Evolutionary conservation across 2,888 invertebrate genomes (phyloP).

Genomic region (Venusia cambrica): DNA sequence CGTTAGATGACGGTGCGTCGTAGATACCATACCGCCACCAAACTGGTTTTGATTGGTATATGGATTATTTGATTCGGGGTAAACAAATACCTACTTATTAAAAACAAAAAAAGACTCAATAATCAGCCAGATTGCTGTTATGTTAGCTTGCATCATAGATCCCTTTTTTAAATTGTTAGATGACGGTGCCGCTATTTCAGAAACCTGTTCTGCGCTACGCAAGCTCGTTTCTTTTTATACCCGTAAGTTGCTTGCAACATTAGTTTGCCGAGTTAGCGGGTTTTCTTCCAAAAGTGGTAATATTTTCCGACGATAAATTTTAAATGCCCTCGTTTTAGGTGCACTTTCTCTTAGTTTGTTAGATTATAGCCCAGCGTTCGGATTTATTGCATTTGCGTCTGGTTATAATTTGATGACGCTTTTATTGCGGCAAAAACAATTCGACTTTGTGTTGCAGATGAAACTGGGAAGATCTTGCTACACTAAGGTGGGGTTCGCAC

Average conservation of each 20-base stretch:
- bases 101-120: no score
- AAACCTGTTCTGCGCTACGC: conserved; percentile 8
- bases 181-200: conserved; percentile 4
- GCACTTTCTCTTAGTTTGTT: conserved; percentile 64
- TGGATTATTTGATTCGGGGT: no score
- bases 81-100: no score
- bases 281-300: conserved; percentile 60
- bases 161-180: no score
- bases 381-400: conserved; percentile 57
- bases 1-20: conserved; percentile 1
- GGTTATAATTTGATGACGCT: conserved; percentile 40
- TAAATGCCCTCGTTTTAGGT: conserved; percentile 63
- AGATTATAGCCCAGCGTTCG: conserved; percentile 51
- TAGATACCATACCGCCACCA: no score
- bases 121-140: no score
- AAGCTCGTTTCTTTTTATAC: conserved; percentile 54
- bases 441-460: conserved; percentile 15
- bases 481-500: no score
- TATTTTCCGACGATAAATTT: conserved; percentile 72
- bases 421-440: conserved; percentile 26
- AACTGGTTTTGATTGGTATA: no score
- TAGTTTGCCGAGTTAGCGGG: conserved; percentile 59
- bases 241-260: conserved; percentile 57
- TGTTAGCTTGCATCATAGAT: no score
- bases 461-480: no score